Evolutionary conservation across 2,797 vertebrate species (phyloP), one percentile per base, ranked within the genome.

Genomic region (Alcedo atthis): DNA sequence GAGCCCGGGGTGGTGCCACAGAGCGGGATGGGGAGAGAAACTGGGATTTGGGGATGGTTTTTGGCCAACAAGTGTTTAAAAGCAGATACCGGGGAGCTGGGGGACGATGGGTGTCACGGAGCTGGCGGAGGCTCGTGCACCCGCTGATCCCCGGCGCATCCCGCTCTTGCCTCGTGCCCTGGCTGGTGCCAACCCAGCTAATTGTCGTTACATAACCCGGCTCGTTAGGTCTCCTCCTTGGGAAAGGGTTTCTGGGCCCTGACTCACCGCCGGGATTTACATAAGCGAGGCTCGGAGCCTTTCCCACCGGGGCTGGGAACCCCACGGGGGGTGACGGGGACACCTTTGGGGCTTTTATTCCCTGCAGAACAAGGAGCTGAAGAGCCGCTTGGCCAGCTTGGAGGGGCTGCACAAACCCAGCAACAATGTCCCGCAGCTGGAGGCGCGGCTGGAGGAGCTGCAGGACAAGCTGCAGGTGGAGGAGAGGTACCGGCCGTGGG

Each of bases 311-410:
- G 10, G 22, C 58, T 63, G 49, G 73, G 25, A 70, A 42, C 57
- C 26, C 51, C 1, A 6, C 20, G 14, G 1, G 35, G 42, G 24
- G 10, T 37, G 53, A 59, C 4, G 3, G 53, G 37, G 16, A 9
- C 1, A 2, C 8, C 33, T 33, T 17, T 32, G 49, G 54, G 35
- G 13, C 18, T 15, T 42, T 15, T 7, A 4, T 26, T 81, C 30
- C 64, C 20, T 12, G 17, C 71, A 99, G 99, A 98, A 98, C 92
- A 99, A 99, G 97, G 99, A 99, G 92, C 96, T 99, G 93, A 99
- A 98, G 97, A 97, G 92, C 87, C 98, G 99, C 15, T 82, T 99
- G 85, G 97, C 98, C 9, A 98, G 98, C 73, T 98, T 98, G 30
- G 99, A 99, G 95, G 98, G 98, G 13, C 98, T 98, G 89, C 98